Conservation (phyloP, 2,888 invertebrate genomes). For the Dynastes tityus region DNA sequence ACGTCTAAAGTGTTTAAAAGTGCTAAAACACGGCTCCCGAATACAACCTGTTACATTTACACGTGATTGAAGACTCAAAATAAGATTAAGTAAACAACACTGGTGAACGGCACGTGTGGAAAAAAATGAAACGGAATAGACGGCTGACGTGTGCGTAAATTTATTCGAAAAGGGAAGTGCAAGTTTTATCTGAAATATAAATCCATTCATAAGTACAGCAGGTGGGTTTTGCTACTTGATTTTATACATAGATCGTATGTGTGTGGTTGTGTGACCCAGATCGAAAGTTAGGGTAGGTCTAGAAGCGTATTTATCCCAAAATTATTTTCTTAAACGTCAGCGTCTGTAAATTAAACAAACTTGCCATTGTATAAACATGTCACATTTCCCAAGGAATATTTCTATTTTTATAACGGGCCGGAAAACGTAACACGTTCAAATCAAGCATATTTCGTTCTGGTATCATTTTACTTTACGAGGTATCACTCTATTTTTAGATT, state of each 20-base stretch:
- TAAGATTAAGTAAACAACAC: constrained; percentile 42
- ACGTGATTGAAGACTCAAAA: constrained; percentile 47
- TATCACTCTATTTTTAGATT: constrained; percentile 6
- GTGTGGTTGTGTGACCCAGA: constrained; percentile 58
- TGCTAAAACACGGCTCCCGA: not conserved
- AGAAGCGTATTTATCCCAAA: constrained; percentile 56
- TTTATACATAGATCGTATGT: constrained; percentile 56
- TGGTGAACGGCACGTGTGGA: constrained; percentile 14
- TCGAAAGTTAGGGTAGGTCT: constrained; percentile 60
- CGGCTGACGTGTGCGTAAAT: constrained; percentile 55
- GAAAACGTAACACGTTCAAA: not conserved
- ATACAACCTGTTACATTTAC: constrained; percentile 44
- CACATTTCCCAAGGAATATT: constrained; percentile 32
- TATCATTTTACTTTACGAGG: constrained; percentile 3
- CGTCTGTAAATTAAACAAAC: constrained; percentile 52
- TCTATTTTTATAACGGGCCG: constrained; percentile 38
- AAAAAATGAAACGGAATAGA: constrained; percentile 50
- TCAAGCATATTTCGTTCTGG: not conserved
- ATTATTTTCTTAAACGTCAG: constrained; percentile 58
- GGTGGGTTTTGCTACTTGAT: constrained; percentile 60
- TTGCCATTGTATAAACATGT: constrained; percentile 41
- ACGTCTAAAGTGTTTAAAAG: not conserved
- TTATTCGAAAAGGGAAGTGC: constrained; percentile 52
- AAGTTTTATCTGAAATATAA: constrained; percentile 59
- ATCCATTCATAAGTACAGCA: constrained; percentile 60